These are phyloP conservation scores for Burhinus oedicnemus DNA, from an alignment of 2,113 vertebrate species.

Conservation along the genomic window DNA sequence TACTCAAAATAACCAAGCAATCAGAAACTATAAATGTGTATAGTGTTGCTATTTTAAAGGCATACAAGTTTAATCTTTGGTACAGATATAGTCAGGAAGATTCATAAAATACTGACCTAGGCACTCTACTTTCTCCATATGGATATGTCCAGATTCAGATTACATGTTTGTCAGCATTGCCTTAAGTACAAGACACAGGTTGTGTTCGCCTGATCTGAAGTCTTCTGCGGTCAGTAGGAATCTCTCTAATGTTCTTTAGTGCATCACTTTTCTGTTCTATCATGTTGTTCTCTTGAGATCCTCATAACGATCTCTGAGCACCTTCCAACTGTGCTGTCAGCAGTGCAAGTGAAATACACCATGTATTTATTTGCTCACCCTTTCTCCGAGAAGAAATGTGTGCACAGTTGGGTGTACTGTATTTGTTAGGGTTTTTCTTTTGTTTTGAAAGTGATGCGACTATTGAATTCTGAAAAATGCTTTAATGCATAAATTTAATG, in stretches of 20 bases:
- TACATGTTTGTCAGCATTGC: neutral
- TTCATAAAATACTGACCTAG: neutral
- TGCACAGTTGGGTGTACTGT: neutral
- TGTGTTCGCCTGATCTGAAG: neutral
- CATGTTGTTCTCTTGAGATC: neutral
- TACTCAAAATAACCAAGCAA: neutral
- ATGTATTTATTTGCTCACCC: neutral
- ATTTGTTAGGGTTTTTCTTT: neutral
- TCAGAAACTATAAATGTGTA: neutral
- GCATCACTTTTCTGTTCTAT: neutral
- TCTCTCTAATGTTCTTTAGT: neutral
- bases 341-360: neutral
- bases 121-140: neutral
- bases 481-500: neutral
- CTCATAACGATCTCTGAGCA: neutral
- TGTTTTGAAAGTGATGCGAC: neutral
- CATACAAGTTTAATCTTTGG: neutral
- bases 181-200: neutral
- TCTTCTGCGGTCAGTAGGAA: neutral
- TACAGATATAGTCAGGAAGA: neutral
- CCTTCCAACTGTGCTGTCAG: neutral
- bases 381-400: neutral
- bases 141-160: neutral
- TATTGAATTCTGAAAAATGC: neutral
- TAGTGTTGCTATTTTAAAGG: neutral